Evolutionary conservation across 2,797 vertebrate species (phyloP).

Genomic region (Philypnodon macrostomus): DNA sequence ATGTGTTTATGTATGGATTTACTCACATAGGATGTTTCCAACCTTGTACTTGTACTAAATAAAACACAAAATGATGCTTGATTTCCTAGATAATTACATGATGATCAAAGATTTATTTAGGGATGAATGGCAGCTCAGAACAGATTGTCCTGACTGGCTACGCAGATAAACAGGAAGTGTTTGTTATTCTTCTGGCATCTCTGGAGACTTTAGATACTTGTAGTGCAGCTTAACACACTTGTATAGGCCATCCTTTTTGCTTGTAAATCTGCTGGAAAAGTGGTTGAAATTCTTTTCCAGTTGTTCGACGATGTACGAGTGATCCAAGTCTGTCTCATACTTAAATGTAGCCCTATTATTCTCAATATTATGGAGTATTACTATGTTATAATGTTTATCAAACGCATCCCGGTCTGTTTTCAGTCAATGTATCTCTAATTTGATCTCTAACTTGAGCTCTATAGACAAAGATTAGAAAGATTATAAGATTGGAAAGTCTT

Average conservation of each 20-base stretch:
- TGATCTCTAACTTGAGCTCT: slow-evolving; percentile 46
- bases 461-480: slow-evolving; percentile 14
- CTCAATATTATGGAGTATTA: too few species aligned
- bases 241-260: slow-evolving; percentile 19
- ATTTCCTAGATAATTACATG: slow-evolving; percentile 2
- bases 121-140: slow-evolving; percentile 42
- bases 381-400: too few species aligned
- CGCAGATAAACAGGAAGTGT: slow-evolving; percentile 73
- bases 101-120: slow-evolving; percentile 22
- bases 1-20: too few species aligned
- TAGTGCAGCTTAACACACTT: slow-evolving; percentile 34
- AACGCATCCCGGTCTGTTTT: too few species aligned
- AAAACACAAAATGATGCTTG: too few species aligned
- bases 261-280: slow-evolving; percentile 18
- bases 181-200: slow-evolving; percentile 59
- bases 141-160: slow-evolving; percentile 47
- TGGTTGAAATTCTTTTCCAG: slow-evolving; percentile 13
- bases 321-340: too few species aligned
- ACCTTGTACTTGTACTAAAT: too few species aligned
- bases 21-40: too few species aligned
- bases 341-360: too few species aligned
- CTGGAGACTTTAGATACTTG: slow-evolving; percentile 39
- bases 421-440: slow-evolving; percentile 40
- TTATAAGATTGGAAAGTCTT: too few species aligned
- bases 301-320: too few species aligned